Percentiles rank a stretch among this genome's conserved stretches.
These are phyloP conservation scores for Mythimna impura DNA, from an alignment of 2,888 invertebrate species.

Conservation along the genomic window DNA sequence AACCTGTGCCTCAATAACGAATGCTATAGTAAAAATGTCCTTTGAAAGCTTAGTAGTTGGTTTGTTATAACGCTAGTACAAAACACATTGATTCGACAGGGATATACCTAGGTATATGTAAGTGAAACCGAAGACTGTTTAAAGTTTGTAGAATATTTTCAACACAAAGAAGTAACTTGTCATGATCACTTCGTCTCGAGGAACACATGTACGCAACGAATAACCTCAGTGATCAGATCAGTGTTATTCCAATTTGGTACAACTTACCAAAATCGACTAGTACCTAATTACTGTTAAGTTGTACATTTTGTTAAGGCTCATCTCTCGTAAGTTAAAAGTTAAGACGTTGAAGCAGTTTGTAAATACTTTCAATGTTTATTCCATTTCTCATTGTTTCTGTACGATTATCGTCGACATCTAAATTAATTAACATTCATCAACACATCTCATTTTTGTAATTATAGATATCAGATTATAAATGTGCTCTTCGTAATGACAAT, in stretches of 20 bases:
- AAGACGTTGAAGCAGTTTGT: constrained; percentile 69
- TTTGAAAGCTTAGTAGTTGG: constrained; percentile 78
- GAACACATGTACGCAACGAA: constrained; percentile 72
- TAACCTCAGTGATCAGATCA: constrained; percentile 80
- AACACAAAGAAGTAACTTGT: constrained; percentile 76
- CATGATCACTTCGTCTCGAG: constrained; percentile 74
- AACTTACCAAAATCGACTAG: constrained; percentile 84
- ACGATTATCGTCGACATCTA: constrained; percentile 36
- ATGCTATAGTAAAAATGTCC: constrained; percentile 68
- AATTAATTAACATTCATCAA: constrained; percentile 45
- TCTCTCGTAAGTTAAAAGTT: constrained; percentile 66
- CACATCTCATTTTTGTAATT: constrained; percentile 47
- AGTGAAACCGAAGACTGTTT: constrained; percentile 89
- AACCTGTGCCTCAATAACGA: constrained; percentile 75
- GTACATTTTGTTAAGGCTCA: constrained; percentile 74
- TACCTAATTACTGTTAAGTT: constrained; percentile 85
- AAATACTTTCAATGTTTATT: constrained; percentile 72
- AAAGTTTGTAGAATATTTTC: constrained; percentile 87
- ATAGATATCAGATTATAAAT: constrained; percentile 52
- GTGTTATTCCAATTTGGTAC: constrained; percentile 86
- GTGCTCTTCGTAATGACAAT: constrained; percentile 54
- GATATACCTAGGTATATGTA: constrained; percentile 85
- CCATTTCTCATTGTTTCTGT: constrained; percentile 68
- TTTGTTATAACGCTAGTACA: constrained; percentile 87
- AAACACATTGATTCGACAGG: constrained; percentile 89